A percentile compares a stretch with the other conserved stretches of the same genome.
Evolutionary conservation across 1,140 invertebrate genomes (phyloP).

Genomic region (Heliothis subflexa): DNA sequence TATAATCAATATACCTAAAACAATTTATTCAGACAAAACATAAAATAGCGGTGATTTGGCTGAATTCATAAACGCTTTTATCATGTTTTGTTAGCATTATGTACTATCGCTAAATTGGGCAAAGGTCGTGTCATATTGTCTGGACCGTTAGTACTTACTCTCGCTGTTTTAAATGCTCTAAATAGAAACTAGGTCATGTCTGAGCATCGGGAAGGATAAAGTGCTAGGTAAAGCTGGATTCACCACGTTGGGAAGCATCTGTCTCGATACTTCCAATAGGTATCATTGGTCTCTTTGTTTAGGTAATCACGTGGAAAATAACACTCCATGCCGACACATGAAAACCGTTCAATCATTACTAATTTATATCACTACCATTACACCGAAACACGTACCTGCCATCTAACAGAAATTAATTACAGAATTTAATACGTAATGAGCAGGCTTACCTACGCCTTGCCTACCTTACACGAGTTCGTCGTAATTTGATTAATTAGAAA

Average conservation of each 20-base stretch:
- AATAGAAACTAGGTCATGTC: constrained; percentile 35
- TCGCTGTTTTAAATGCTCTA: constrained; percentile 22
- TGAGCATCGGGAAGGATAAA: constrained; percentile 39
- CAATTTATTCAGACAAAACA: constrained; percentile 36
- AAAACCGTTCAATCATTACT: constrained; percentile 27
- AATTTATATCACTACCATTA: constrained; percentile 20
- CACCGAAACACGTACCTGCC: constrained; percentile 10
- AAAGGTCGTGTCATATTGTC: constrained; percentile 27
- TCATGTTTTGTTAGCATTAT: constrained; percentile 20
- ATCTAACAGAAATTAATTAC: constrained; percentile 7
- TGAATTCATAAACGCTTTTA: constrained; percentile 5
- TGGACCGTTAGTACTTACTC: constrained; percentile 7
- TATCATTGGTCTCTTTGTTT: constrained; percentile 21
- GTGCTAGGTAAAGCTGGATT: constrained; percentile 20
- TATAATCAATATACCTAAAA: constrained; percentile 11
- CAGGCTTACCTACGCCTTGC: too few relatives aligned
- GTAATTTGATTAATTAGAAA: constrained; percentile 4
- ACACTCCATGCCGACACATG: neutral
- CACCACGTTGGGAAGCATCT: constrained; percentile 17
- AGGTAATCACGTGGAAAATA: constrained; percentile 16
- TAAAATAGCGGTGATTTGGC: constrained; percentile 2
- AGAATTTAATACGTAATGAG: neutral
- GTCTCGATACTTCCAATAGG: neutral
- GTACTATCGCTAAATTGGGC: constrained; percentile 25
- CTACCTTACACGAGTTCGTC: neutral